phyloP scores from a whole-genome alignment of 64 coral and sea anemone species.

The Pocillopora damicornis region DNA sequence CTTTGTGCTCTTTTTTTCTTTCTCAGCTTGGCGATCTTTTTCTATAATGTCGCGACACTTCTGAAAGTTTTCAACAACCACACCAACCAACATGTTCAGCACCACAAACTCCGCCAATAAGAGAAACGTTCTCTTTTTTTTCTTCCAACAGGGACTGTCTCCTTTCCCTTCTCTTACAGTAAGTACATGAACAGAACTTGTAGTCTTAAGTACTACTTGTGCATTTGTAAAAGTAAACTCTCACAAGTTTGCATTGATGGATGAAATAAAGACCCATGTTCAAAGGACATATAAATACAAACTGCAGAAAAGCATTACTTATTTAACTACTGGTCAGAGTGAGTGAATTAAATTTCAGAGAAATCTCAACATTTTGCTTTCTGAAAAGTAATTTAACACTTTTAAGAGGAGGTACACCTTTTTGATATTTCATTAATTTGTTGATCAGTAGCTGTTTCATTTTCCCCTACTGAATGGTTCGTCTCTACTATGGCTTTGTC shows the following conservation, averaged over 20 bases:
- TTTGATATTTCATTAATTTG: too few species aligned
- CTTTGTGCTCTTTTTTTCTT: conserved; percentile 19
- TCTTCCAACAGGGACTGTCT: conserved; percentile 25
- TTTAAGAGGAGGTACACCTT: too few species aligned
- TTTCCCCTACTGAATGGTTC: too few species aligned
- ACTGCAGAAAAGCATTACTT: too few species aligned
- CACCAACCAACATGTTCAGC: conserved; percentile 97
- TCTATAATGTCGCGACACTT: conserved; percentile 87
- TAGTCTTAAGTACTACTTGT: too few species aligned
- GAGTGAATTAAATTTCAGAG: too few species aligned
- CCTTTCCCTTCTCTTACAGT: conserved; percentile 38
- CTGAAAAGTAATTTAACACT: too few species aligned
- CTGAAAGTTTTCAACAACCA: conserved; percentile 96
- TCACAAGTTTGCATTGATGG: not conserved
- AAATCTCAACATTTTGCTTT: too few species aligned
- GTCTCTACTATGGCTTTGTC: not conserved
- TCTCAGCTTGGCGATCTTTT: conserved; percentile 70
- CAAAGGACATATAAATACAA: too few species aligned
- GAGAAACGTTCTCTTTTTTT: conserved; percentile 66
- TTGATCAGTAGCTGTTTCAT: too few species aligned
- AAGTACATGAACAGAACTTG: conserved; percentile 42
- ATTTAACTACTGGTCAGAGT: too few species aligned
- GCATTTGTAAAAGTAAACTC: not conserved
- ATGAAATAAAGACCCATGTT: not conserved
- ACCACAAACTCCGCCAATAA: conserved; percentile 93